Conservation (phyloP, 2,888 invertebrate species). For the Caenorhabditis sp. region DNA sequence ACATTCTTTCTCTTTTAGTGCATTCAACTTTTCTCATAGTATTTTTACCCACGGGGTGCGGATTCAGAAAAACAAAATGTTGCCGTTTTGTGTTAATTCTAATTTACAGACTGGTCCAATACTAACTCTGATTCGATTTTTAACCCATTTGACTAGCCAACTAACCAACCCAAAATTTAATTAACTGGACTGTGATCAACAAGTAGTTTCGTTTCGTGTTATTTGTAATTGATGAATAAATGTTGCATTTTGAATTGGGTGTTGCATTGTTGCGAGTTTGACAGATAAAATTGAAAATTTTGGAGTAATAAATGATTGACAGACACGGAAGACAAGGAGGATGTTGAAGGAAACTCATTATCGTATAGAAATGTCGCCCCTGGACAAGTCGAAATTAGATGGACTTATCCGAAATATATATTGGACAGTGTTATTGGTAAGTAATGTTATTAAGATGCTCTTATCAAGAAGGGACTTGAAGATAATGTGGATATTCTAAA, state of each 20-base stretch:
- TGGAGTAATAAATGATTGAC: not conserved
- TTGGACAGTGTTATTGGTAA: slow-evolving; percentile 55
- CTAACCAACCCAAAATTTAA: too few relatives aligned
- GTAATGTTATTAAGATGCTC: not conserved
- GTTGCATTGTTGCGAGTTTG: not conserved
- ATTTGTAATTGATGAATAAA: not conserved
- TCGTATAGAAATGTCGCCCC: slow-evolving; percentile 61
- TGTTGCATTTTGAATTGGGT: not conserved
- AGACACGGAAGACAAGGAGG: slow-evolving; percentile 21
- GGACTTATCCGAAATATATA: slow-evolving; percentile 60
- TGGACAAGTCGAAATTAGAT: slow-evolving; percentile 59
- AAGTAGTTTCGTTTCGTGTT: too few relatives aligned
- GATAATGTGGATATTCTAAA: not conserved
- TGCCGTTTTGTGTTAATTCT: not conserved
- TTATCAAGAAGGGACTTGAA: not conserved
- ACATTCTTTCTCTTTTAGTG: not conserved
- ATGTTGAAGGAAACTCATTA: slow-evolving; percentile 56
- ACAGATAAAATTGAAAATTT: not conserved
- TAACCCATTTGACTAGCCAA: slow-evolving; percentile 35
- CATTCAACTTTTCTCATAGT: too few relatives aligned
- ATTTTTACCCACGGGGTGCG: too few relatives aligned
- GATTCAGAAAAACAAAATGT: too few relatives aligned
- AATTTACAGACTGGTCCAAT: slow-evolving; percentile 37
- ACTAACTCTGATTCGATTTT: slow-evolving; percentile 31
- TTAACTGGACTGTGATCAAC: slow-evolving; percentile 3